Conservation (phyloP, 1,140 invertebrate genomes). For the Stegodyphus mimosarum region DNA sequence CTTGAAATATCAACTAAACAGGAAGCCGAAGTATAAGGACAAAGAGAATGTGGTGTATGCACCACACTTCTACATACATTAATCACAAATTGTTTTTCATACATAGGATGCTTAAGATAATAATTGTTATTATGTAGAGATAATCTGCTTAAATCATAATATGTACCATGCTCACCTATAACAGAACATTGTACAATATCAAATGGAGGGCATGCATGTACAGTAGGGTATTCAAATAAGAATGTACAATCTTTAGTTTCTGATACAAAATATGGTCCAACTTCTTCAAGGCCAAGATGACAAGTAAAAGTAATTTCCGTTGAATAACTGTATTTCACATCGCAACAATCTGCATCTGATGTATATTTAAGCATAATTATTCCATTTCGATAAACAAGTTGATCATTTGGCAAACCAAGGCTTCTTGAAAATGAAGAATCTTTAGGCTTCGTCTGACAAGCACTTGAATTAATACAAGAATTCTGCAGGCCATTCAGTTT, state of each 20-base stretch:
- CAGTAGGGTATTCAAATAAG: slow-evolving; percentile 67
- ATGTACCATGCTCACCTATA: slow-evolving; percentile 6
- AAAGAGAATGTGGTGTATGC: slow-evolving; percentile 64
- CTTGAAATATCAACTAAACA: slow-evolving; percentile 62
- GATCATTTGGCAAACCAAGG: slow-evolving; percentile 34
- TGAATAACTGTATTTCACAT: slow-evolving; percentile 62
- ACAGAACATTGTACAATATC: slow-evolving; percentile 42
- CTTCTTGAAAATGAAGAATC: slow-evolving; percentile 37
- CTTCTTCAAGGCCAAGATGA: slow-evolving; percentile 48
- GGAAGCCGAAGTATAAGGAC: slow-evolving; percentile 65
- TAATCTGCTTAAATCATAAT: slow-evolving; percentile 64
- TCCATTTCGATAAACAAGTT: slow-evolving; percentile 36
- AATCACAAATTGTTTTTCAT: slow-evolving; percentile 63
- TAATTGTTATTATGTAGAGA: slow-evolving; percentile 64
- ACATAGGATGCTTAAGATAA: slow-evolving; percentile 44
- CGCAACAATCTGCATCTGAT: slow-evolving; percentile 36
- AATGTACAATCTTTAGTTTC: slow-evolving; percentile 65
- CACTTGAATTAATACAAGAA: slow-evolving; percentile 63
- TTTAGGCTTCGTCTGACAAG: slow-evolving; percentile 64
- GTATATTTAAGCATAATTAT: slow-evolving; percentile 42
- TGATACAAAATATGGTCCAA: slow-evolving; percentile 36
- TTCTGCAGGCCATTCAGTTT: slow-evolving; percentile 63
- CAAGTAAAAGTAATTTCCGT: slow-evolving; percentile 67
- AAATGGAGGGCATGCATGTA: slow-evolving; percentile 64
- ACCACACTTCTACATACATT: slow-evolving; percentile 66